These are phyloP conservation scores for Plagodis dolabraria DNA, from an alignment of 2,888 invertebrate genomes.

Conservation along the genomic window DNA sequence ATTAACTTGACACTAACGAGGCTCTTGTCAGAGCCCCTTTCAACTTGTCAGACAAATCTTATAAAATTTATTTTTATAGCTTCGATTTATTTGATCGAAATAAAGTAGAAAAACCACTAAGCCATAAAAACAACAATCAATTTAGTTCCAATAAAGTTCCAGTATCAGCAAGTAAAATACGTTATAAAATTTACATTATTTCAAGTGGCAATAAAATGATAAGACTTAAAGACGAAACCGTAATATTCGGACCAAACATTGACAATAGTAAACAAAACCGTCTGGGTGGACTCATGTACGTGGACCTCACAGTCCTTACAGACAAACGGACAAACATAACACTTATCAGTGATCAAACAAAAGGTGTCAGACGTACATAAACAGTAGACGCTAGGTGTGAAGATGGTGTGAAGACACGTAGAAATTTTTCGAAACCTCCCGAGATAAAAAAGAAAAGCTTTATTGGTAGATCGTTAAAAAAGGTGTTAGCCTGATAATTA, in stretches of 20 bases:
- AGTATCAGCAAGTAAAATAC: no score
- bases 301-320: slow-evolving; percentile 6
- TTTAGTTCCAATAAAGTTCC: no score
- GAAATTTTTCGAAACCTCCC: slow-evolving; percentile 26
- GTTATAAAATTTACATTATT: no score
- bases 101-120: no score
- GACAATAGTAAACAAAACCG: neutral
- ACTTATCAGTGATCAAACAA: slow-evolving; percentile 37
- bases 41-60: slow-evolving; percentile 6
- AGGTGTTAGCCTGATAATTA: slow-evolving; percentile 26
- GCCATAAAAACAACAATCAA: no score
- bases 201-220: no score
- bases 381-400: slow-evolving; percentile 36
- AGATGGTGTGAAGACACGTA: slow-evolving; percentile 30
- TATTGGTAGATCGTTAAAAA: slow-evolving; percentile 22
- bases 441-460: slow-evolving; percentile 22
- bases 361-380: slow-evolving; percentile 32
- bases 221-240: neutral
- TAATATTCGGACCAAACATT: neutral
- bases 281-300: neutral
- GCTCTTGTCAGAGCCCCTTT: slow-evolving; percentile 15
- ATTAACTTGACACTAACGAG: slow-evolving; percentile 23
- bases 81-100: neutral
- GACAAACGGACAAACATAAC: slow-evolving; percentile 27
- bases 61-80: neutral